Percentiles rank a stretch among this genome's conserved stretches.
These are phyloP conservation scores for Spodoptera exigua DNA, from an alignment of 2,888 invertebrate genomes.

Conservation along the genomic window DNA sequence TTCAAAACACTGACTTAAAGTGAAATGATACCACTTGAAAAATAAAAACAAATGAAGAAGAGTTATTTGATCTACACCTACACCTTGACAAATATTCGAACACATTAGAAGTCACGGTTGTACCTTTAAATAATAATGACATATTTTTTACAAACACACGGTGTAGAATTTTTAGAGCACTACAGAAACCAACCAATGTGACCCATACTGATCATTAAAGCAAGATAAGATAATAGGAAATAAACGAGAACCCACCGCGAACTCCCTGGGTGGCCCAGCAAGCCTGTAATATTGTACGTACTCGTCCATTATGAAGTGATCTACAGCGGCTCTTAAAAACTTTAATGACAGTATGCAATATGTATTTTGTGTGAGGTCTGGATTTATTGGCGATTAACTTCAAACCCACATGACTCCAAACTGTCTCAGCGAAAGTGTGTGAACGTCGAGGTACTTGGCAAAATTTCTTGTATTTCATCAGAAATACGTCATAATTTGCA, in stretches of 20 bases:
- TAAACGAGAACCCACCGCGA: slow-evolving; percentile 72
- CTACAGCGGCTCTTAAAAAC: slow-evolving; percentile 54
- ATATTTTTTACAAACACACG: slow-evolving; percentile 6
- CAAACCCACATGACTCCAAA: slow-evolving; percentile 71
- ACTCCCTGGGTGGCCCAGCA: slow-evolving; percentile 80
- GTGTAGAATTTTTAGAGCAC: slow-evolving; percentile 24
- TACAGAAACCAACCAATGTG: slow-evolving; percentile 41
- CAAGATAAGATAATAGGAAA: slow-evolving; percentile 83
- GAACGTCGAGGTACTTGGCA: slow-evolving; percentile 77
- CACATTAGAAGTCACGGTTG: slow-evolving; percentile 10
- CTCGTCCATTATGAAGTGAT: slow-evolving; percentile 71
- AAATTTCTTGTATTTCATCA: slow-evolving; percentile 83
- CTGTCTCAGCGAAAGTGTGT: slow-evolving; percentile 87
- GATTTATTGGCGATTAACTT: slow-evolving; percentile 60
- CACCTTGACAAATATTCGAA: slow-evolving; percentile 2
- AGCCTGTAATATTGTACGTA: slow-evolving; percentile 66
- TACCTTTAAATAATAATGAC: slow-evolving; percentile 21
- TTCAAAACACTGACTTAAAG: too few species aligned
- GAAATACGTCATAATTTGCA: slow-evolving; percentile 64
- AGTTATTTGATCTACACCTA: not conserved
- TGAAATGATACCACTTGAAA: too few species aligned
- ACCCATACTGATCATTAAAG: slow-evolving; percentile 75
- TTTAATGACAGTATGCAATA: slow-evolving; percentile 51
- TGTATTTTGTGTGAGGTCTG: slow-evolving; percentile 63
- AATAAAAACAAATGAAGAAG: too few species aligned